A percentile compares a stretch with the other conserved stretches of the same genome.
These are phyloP conservation scores for Pantelozetes paolii DNA, from an alignment of 2,888 invertebrate genomes.

Conservation along the genomic window DNA sequence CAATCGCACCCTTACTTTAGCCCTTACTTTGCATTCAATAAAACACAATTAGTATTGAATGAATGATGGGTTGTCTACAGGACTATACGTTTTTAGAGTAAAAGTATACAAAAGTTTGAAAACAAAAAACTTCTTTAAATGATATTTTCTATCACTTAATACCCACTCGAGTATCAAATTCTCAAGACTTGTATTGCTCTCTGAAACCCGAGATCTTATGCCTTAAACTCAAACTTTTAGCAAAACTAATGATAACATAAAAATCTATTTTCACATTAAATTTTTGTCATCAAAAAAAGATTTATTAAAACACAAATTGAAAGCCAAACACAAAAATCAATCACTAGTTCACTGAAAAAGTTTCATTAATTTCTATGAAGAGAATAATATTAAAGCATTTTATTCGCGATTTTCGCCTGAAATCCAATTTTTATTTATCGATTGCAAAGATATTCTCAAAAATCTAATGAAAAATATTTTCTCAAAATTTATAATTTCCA, in stretches of 20 bases:
- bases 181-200: not conserved
- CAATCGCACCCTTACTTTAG: not conserved
- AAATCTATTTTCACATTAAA: slow-evolving; percentile 16
- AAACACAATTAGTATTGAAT: not conserved
- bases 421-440: too few species aligned
- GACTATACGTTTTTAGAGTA: too few species aligned
- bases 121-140: not conserved
- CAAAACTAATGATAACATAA: slow-evolving; percentile 10
- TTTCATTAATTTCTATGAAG: not conserved
- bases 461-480: too few species aligned
- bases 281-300: slow-evolving; percentile 26
- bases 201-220: not conserved
- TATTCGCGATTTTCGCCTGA: too few species aligned
- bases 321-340: not conserved
- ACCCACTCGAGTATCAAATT: not conserved
- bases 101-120: too few species aligned
- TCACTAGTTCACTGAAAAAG: not conserved
- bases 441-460: too few species aligned
- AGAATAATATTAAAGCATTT: too few species aligned
- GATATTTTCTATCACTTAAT: not conserved
- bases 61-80: not conserved
- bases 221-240: not conserved
- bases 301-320: slow-evolving; percentile 16
- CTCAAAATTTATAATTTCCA: too few species aligned
- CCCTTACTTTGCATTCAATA: too few species aligned